phyloP scores from a whole-genome alignment of 2,888 invertebrate genomes.

The Cantharis rustica region DNA sequence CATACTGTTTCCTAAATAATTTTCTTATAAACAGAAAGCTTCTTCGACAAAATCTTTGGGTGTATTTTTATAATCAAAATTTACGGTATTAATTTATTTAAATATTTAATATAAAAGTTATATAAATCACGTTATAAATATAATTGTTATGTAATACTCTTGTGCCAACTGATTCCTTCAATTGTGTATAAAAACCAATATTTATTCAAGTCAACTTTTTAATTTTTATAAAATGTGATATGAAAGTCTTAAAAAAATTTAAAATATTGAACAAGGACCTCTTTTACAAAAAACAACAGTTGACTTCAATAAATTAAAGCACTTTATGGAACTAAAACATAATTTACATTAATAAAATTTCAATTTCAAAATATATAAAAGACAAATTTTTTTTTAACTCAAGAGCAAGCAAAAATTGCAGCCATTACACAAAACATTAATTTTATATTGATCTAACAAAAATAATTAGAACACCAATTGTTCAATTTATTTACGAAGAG shows the following conservation, averaged over 20 bases:
- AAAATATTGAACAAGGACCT: not conserved
- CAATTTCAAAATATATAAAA: slow-evolving; percentile 5
- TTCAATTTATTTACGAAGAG: slow-evolving; percentile 20
- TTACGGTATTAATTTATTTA: not conserved
- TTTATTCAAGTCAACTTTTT: not conserved
- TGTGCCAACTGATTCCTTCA: not conserved
- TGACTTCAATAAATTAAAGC: not conserved
- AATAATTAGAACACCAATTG: slow-evolving; percentile 22
- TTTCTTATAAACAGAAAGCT: not conserved
- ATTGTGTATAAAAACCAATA: not conserved
- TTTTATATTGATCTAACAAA: slow-evolving; percentile 19
- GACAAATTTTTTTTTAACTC: not conserved
- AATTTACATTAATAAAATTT: slow-evolving; percentile 8
- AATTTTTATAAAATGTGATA: not conserved
- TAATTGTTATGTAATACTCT: not conserved
- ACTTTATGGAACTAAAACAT: slow-evolving; percentile 1
- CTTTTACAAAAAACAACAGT: not conserved
- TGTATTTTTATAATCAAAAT: not conserved
- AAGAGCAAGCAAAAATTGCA: not conserved
- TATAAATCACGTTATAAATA: not conserved
- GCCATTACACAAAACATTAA: slow-evolving; percentile 20
- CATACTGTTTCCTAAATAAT: not conserved
- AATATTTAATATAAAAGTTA: not conserved
- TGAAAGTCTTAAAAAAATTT: not conserved
- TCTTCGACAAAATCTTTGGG: not conserved